Conservation (phyloP, 2,797 vertebrate genomes). For the Holocentrus rufus region DNA sequence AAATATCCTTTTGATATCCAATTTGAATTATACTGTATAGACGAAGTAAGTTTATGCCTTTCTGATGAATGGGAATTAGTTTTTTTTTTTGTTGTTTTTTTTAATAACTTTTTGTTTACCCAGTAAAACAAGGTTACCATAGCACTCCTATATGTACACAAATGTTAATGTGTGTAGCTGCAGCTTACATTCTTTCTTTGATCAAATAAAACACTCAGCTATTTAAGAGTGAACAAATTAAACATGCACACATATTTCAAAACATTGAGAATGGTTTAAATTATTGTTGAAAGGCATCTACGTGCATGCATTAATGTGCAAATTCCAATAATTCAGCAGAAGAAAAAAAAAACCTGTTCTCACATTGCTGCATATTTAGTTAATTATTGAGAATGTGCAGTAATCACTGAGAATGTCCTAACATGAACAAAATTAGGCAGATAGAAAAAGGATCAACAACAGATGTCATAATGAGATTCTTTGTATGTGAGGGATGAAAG, state of each 20-base stretch:
- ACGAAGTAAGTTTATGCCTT: too few relatives aligned
- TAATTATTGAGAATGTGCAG: constrained; percentile 2
- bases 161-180: background rate
- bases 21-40: too few relatives aligned
- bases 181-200: background rate
- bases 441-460: constrained; percentile 49
- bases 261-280: background rate
- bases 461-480: constrained; percentile 59
- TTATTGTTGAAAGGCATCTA: background rate
- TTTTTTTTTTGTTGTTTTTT: too few relatives aligned
- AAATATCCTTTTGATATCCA: too few relatives aligned
- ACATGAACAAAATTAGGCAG: constrained; percentile 26
- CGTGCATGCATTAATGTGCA: background rate
- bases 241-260: background rate
- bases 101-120: too few relatives aligned
- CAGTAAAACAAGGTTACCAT: too few relatives aligned
- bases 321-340: constrained; percentile 7
- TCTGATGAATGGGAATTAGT: too few relatives aligned
- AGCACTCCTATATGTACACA: too few relatives aligned
- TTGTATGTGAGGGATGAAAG: constrained; percentile 54
- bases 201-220: background rate
- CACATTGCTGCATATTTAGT: constrained; percentile 1
- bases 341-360: constrained; percentile 23
- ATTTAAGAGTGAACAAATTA: background rate
- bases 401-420: background rate